Conservation (phyloP, 2,113 vertebrate species). For the Calidris pygmaea region DNA sequence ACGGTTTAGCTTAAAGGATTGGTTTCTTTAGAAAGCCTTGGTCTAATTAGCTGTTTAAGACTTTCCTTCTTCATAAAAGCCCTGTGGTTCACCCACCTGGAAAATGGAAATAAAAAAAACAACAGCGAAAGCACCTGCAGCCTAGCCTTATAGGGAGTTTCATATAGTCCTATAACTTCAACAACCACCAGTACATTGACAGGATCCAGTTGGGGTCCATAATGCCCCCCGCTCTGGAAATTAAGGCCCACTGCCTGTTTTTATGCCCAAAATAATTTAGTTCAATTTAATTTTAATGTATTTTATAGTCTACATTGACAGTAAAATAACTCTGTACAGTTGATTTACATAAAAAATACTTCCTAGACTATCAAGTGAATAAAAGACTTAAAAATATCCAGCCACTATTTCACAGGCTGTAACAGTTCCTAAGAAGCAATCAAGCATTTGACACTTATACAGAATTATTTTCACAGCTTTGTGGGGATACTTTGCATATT, state of each 20-base stretch:
- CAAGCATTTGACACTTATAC: background rate
- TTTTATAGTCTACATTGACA: background rate
- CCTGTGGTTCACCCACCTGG: background rate
- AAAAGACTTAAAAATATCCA: background rate
- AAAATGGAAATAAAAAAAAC: background rate
- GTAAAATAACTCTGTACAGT: background rate
- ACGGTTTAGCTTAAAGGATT: background rate
- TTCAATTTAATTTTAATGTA: background rate
- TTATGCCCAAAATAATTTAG: background rate
- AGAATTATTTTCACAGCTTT: background rate
- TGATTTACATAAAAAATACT: background rate
- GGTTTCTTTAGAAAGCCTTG: background rate
- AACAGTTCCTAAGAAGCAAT: background rate
- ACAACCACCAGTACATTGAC: background rate
- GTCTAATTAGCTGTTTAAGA: constrained; percentile 1
- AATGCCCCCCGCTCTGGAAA: background rate
- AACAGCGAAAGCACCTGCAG: background rate
- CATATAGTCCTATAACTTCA: background rate
- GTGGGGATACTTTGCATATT: background rate
- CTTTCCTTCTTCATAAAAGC: background rate
- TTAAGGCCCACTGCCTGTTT: background rate
- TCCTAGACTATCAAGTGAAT: background rate
- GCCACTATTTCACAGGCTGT: background rate
- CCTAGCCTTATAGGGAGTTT: background rate
- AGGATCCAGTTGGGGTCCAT: background rate